Evolutionary conservation across 2,113 vertebrate genomes (phyloP).

Genomic region (Oreochromis niloticus): DNA sequence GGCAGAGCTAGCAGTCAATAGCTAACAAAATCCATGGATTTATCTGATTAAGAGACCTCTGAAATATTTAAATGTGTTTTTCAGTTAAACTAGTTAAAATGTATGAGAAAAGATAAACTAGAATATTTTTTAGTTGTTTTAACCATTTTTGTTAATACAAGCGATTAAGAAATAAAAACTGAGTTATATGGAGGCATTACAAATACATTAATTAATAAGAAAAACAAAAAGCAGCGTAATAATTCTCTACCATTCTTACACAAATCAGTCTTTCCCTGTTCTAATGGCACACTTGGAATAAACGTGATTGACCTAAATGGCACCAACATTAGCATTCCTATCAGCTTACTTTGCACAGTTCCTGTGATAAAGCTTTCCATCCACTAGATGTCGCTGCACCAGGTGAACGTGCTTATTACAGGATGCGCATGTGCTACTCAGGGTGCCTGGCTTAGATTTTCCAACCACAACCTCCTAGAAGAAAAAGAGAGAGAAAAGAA

Average conservation of each 20-base stretch:
- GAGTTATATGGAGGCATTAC: background rate
- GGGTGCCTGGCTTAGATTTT: conserved; percentile 38
- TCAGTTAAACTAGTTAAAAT: background rate
- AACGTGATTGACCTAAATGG: background rate
- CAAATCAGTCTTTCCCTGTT: background rate
- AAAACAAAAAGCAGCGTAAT: background rate
- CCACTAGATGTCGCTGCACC: conserved; percentile 87
- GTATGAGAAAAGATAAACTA: background rate
- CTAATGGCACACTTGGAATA: background rate
- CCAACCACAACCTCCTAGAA: conserved; percentile 37
- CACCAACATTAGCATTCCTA: rapidly evolving
- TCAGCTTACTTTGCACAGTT: conserved; percentile 87
- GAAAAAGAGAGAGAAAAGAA: background rate
- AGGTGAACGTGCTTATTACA: conserved; percentile 87
- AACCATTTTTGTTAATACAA: background rate
- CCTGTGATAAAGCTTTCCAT: conserved; percentile 90
- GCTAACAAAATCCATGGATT: background rate
- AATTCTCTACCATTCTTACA: background rate
- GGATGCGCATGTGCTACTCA: conserved; percentile 78
- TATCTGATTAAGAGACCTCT: background rate
- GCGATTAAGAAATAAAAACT: background rate
- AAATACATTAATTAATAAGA: background rate
- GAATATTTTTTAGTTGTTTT: background rate
- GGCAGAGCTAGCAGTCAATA: background rate
- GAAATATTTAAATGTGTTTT: background rate